These are phyloP conservation scores for Phrynocephalus versicolor DNA, from an alignment of 2,113 vertebrate species.

Conservation along the genomic window DNA sequence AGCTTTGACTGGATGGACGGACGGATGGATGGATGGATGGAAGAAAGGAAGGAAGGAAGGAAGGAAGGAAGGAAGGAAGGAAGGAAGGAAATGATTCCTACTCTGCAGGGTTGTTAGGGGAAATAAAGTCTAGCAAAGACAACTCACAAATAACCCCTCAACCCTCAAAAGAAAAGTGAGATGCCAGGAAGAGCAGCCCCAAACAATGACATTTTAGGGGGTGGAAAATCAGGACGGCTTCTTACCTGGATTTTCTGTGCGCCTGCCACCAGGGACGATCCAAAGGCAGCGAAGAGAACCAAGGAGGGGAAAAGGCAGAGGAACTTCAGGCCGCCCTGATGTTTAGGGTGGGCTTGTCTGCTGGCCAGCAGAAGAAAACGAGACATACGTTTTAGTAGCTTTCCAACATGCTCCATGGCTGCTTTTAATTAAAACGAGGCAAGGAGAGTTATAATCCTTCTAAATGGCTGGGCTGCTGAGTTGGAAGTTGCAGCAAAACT, in stretches of 20 bases:
- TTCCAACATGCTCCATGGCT: conserved; percentile 40
- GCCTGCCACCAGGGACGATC: conserved; percentile 34
- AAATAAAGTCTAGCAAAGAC: too few relatives aligned
- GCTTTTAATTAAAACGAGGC: background rate
- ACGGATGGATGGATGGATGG: too few relatives aligned
- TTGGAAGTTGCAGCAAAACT: conserved; percentile 35
- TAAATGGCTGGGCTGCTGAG: background rate
- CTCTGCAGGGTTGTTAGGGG: background rate
- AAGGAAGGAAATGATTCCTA: too few relatives aligned
- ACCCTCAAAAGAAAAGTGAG: background rate
- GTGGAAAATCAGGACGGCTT: too few relatives aligned
- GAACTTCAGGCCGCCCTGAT: conserved; percentile 19
- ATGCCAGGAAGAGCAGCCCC: background rate
- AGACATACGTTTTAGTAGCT: background rate
- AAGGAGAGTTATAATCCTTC: background rate
- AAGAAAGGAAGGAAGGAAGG: too few relatives aligned
- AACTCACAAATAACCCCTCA: too few relatives aligned
- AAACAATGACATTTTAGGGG: background rate
- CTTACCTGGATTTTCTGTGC: conserved; percentile 51
- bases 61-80: too few relatives aligned
- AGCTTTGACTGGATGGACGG: too few relatives aligned
- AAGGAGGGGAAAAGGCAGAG: conserved; percentile 35
- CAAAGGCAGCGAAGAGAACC: conserved; percentile 35
- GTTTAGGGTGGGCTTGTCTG: background rate
- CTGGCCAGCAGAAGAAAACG: background rate